These are phyloP conservation scores for Sinella curviseta DNA, from an alignment of 1,140 invertebrate species.

Conservation along the genomic window DNA sequence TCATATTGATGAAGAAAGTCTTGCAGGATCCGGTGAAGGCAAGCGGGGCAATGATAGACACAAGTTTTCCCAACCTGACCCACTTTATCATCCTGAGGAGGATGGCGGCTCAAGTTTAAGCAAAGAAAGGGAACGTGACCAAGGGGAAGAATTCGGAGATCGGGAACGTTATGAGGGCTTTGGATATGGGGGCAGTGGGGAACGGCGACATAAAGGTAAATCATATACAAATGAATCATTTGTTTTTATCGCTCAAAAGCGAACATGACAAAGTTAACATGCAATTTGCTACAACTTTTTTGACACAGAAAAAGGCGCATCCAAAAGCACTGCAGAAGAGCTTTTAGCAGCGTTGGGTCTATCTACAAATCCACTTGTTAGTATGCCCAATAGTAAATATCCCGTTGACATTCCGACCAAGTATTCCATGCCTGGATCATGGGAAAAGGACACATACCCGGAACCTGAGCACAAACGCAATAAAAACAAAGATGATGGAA, in stretches of 20 bases:
- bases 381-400: conserved; percentile 12
- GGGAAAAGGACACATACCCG: neutral
- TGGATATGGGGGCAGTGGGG: neutral
- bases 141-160: neutral
- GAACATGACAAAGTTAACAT: neutral
- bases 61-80: conserved; percentile 44
- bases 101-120: conserved; percentile 25
- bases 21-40: neutral
- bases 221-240: too few relatives aligned
- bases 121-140: neutral
- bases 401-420: neutral
- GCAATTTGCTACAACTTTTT: neutral
- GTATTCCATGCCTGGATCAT: neutral
- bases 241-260: neutral
- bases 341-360: conserved; percentile 39
- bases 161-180: too few relatives aligned
- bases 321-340: conserved; percentile 32
- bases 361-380: conserved; percentile 31
- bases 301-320: neutral
- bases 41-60: neutral
- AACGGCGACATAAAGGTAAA: neutral
- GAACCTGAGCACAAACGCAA: neutral
- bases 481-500: neutral
- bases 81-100: conserved; percentile 44
- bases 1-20: conserved; percentile 23